These are phyloP conservation scores for Candoia aspera DNA, from an alignment of 2,113 vertebrate species.

Conservation along the genomic window DNA sequence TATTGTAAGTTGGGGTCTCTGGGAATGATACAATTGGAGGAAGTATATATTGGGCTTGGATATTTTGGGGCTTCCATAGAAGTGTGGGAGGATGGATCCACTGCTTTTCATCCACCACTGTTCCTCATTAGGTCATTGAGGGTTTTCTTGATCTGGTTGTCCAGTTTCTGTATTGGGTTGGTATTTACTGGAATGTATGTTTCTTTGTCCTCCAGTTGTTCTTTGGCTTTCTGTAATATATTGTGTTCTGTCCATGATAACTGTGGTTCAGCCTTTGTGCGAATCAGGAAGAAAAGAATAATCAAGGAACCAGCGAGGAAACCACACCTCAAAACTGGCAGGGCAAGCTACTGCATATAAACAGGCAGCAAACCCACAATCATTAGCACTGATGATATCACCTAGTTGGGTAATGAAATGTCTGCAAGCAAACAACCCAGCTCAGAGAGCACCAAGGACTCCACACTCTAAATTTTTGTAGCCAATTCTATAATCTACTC, in stretches of 20 bases:
- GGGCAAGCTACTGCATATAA: not conserved
- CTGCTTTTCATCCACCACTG: not conserved
- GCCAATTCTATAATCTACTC: not conserved
- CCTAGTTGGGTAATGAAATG: not conserved
- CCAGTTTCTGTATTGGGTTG: not conserved
- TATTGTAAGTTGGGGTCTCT: not conserved
- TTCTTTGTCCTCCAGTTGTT: not conserved
- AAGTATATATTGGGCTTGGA: not conserved
- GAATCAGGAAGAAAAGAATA: not conserved
- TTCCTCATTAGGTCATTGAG: not conserved
- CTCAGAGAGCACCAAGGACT: not conserved
- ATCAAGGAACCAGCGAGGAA: not conserved
- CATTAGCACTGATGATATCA: not conserved
- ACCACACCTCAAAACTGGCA: not conserved
- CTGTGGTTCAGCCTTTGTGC: not conserved
- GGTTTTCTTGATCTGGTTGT: not conserved
- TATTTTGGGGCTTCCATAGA: not conserved
- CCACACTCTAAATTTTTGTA: not conserved
- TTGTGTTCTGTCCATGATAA: not conserved
- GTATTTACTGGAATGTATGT: not conserved
- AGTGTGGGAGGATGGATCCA: not conserved
- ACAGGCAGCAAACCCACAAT: not conserved
- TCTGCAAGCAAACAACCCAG: not conserved
- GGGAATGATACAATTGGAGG: not conserved
- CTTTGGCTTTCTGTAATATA: not conserved